phyloP scores from a whole-genome alignment of 2,113 vertebrate genomes.

The Tupaia tana region DNA sequence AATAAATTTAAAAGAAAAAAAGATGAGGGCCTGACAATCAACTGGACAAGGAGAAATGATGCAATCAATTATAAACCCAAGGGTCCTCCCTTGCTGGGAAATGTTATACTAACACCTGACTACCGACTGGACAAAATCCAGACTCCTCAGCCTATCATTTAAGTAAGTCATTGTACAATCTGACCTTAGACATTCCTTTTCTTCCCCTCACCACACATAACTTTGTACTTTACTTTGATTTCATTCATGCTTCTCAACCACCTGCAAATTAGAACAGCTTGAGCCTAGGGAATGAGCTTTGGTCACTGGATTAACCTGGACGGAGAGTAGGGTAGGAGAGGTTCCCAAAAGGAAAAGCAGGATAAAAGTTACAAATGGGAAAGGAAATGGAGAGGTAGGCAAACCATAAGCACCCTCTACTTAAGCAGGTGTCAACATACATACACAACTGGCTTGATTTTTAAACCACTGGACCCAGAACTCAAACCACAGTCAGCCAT shows the following conservation, averaged over 20 bases:
- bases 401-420: background rate
- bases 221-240: background rate
- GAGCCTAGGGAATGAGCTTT: background rate
- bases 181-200: background rate
- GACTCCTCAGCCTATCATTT: background rate
- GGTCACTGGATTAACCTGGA: background rate
- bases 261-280: background rate
- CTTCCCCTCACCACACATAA: background rate
- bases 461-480: too few relatives aligned
- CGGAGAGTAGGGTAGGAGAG: background rate
- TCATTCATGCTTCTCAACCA: background rate
- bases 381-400: background rate
- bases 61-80: constrained; percentile 41
- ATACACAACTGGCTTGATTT: background rate
- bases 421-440: constrained; percentile 3
- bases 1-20: constrained; percentile 50
- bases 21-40: background rate
- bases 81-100: constrained; percentile 24
- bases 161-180: constrained; percentile 25
- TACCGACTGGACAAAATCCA: constrained; percentile 28
- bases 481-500: too few relatives aligned
- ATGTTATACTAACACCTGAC: constrained; percentile 33
- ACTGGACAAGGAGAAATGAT: background rate
- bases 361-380: background rate
- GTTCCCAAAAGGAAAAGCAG: constrained; percentile 34